These are phyloP conservation scores for Luehdorfia chinensis DNA, from an alignment of 1,140 invertebrate species.

Conservation along the genomic window DNA sequence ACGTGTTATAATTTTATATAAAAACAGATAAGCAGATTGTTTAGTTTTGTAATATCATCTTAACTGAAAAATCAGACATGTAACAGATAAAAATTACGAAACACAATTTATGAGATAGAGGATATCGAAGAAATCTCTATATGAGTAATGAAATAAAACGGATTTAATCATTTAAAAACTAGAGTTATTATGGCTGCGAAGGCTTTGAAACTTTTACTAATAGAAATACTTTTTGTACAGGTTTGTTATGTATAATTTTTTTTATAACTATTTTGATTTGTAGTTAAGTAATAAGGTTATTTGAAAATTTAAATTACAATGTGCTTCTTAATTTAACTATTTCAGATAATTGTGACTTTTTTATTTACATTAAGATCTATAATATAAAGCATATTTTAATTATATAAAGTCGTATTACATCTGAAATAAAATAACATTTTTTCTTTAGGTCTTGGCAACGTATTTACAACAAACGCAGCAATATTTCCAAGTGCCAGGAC, in stretches of 20 bases:
- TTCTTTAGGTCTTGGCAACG: background rate
- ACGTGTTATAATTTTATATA: no score
- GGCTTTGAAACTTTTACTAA: conserved; percentile 5
- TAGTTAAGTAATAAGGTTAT: background rate
- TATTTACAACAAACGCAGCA: background rate
- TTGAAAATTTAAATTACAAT: background rate
- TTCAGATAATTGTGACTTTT: background rate
- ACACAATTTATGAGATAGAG: background rate
- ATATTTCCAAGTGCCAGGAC: conserved; percentile 5
- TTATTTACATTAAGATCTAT: background rate
- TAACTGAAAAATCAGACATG: no score
- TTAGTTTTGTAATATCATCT: no score
- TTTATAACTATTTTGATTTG: no score
- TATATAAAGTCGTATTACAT: no score
- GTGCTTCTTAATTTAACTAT: background rate
- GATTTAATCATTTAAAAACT: background rate
- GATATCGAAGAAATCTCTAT: background rate
- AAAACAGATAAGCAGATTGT: no score
- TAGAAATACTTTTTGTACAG: background rate
- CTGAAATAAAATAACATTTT: background rate
- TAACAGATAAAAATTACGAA: background rate
- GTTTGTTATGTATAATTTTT: no score
- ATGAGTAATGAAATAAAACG: background rate
- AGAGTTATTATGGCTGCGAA: background rate
- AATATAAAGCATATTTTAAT: no score